Evolutionary conservation across 2,113 vertebrate species (phyloP).

Genomic region (Scartelaos histophorus): DNA sequence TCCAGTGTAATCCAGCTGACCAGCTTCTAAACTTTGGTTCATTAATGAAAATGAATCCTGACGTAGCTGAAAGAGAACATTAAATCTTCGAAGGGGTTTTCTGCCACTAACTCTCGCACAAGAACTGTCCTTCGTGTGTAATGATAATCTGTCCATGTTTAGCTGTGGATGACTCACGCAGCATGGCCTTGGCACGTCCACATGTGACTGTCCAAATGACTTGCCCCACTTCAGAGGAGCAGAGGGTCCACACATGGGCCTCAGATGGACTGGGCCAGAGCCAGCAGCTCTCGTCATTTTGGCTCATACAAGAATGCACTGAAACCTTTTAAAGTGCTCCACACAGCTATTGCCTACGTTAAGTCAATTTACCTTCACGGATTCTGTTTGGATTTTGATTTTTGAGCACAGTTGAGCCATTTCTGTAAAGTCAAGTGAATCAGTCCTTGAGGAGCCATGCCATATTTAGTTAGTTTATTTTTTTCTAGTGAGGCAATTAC

Average conservation of each 20-base stretch:
- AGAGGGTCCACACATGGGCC: conserved; percentile 58
- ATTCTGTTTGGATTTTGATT: conserved; percentile 18
- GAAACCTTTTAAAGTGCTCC: conserved; percentile 20
- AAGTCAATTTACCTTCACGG: not conserved
- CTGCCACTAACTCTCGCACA: conserved; percentile 23
- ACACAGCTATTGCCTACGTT: conserved; percentile 1
- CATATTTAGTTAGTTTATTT: not conserved
- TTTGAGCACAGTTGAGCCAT: not conserved
- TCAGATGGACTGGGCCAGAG: conserved; percentile 55
- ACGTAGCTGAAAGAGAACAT: conserved; percentile 15
- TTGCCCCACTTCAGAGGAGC: conserved; percentile 22
- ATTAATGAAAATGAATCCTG: not conserved
- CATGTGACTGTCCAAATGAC: conserved; percentile 41
- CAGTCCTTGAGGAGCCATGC: not conserved
- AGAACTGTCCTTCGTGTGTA: conserved; percentile 30
- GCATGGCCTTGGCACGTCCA: conserved; percentile 43
- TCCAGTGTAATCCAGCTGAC: not conserved
- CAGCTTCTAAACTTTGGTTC: not conserved
- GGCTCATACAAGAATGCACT: conserved; percentile 37
- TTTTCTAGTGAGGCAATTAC: not conserved
- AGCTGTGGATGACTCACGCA: conserved; percentile 48
- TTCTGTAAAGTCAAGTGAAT: not conserved
- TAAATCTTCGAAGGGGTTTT: conserved; percentile 24
- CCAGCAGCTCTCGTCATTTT: conserved; percentile 27
- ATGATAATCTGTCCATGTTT: conserved; percentile 52